Evolutionary conservation across 2,888 invertebrate species (phyloP).

Genomic region (Alviniconcha strummeri): DNA sequence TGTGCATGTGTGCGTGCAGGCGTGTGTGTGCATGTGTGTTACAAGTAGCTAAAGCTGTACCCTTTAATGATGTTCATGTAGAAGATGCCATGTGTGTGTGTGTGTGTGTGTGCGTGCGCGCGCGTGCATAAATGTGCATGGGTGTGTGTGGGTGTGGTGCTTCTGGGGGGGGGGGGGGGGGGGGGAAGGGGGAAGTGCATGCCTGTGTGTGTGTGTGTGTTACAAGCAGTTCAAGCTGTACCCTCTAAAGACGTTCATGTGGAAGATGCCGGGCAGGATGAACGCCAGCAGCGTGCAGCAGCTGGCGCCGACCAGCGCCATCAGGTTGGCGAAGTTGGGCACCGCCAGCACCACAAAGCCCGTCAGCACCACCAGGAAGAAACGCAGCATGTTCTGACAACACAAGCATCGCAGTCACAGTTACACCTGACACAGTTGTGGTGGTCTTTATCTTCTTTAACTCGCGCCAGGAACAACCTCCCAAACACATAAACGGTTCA

Average conservation of each 20-base stretch:
- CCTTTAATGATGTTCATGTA: too few relatives aligned
- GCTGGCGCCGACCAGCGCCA: slow-evolving; percentile 74
- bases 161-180: too few relatives aligned
- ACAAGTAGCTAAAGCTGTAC: too few relatives aligned
- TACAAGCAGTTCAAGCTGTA: slow-evolving; percentile 44
- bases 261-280: slow-evolving; percentile 74
- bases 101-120: background rate
- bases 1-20: too few relatives aligned
- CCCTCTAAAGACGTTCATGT: slow-evolving; percentile 70
- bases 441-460: too few relatives aligned
- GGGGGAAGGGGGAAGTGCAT: too few relatives aligned
- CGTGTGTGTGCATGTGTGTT: too few relatives aligned
- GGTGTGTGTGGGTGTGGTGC: background rate
- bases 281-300: slow-evolving; percentile 75
- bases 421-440: too few relatives aligned
- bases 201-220: too few relatives aligned
- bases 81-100: background rate
- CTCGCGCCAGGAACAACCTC: too few relatives aligned
- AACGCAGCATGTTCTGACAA: slow-evolving; percentile 70
- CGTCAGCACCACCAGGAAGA: slow-evolving; percentile 70
- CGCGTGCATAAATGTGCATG: too few relatives aligned
- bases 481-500: too few relatives aligned
- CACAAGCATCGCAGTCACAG: background rate
- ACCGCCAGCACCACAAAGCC: slow-evolving; percentile 72
- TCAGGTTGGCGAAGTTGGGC: slow-evolving; percentile 74